Percentiles rank a stretch among this genome's conserved stretches.
Evolutionary conservation across 1,140 invertebrate species (phyloP).

Genomic region (Amphibalanus amphitrite): DNA sequence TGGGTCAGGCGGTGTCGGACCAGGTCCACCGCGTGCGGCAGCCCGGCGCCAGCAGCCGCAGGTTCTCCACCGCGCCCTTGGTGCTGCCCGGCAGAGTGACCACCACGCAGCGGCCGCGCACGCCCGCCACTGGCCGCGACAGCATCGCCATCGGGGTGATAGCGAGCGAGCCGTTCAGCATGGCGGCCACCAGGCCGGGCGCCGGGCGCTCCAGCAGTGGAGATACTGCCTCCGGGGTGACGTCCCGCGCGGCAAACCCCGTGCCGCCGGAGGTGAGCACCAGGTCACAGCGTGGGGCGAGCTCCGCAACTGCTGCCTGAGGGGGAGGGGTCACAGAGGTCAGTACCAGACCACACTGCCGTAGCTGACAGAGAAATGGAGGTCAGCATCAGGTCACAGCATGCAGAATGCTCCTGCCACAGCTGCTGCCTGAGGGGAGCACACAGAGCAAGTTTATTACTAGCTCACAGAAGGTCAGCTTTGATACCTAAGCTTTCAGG

Average conservation of each 20-base stretch:
- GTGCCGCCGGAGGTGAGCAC: slow-evolving; percentile 89
- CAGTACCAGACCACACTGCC: slow-evolving; percentile 46
- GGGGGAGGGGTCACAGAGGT: slow-evolving; percentile 36
- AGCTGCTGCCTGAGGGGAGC: not conserved
- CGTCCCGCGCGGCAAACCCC: slow-evolving; percentile 69
- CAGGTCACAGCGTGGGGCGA: slow-evolving; percentile 31
- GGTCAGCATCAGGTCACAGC: slow-evolving; percentile 44
- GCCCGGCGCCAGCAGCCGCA: slow-evolving; percentile 41
- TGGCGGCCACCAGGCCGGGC: slow-evolving; percentile 46
- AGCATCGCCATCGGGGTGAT: slow-evolving; percentile 71
- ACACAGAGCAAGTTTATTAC: too few relatives aligned
- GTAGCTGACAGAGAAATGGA: slow-evolving; percentile 21
- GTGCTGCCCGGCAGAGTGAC: slow-evolving; percentile 85
- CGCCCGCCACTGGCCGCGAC: slow-evolving; percentile 60
- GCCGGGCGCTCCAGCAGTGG: slow-evolving; percentile 61
- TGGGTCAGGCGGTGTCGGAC: slow-evolving; percentile 25
- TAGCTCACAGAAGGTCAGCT: too few relatives aligned
- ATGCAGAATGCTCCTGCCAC: too few relatives aligned
- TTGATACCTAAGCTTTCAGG: too few relatives aligned
- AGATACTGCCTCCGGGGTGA: slow-evolving; percentile 85
- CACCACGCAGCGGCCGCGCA: slow-evolving; percentile 61
- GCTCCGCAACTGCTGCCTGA: not conserved
- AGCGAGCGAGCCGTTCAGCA: slow-evolving; percentile 56
- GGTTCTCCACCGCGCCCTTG: slow-evolving; percentile 73
- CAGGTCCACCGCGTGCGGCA: slow-evolving; percentile 69